Evolutionary conservation across 53 echinoderm and acorn worm genomes (phyloP).

Genomic region (Henricia sp.): DNA sequence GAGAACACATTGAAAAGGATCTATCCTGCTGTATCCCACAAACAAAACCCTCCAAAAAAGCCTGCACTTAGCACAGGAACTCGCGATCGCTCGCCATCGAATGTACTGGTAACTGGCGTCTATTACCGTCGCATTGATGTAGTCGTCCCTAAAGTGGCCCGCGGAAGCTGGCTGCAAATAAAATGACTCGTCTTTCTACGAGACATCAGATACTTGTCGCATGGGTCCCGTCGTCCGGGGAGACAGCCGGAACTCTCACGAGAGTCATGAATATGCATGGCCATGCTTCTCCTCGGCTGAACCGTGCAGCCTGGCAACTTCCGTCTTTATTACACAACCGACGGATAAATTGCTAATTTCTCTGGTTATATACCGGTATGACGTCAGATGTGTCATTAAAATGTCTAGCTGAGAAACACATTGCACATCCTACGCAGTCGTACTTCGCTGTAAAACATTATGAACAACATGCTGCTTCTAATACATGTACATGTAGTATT

Average conservation of each 20-base stretch:
- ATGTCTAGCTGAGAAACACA: no score
- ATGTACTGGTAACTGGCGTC: no score
- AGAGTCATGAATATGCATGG: slow-evolving; percentile 36
- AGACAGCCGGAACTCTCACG: not conserved
- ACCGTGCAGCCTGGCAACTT: slow-evolving; percentile 34
- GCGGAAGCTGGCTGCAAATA: slow-evolving; percentile 5
- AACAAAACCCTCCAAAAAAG: not conserved
- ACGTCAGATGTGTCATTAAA: no score
- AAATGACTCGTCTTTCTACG: slow-evolving; percentile 26
- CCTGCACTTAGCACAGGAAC: not conserved
- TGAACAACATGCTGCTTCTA: no score
- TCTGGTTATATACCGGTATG: no score
- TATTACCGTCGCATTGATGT: not conserved
- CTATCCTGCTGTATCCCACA: not conserved
- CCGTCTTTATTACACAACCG: slow-evolving; percentile 37
- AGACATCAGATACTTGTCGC: slow-evolving; percentile 5
- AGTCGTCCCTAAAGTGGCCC: slow-evolving; percentile 14
- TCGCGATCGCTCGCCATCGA: no score
- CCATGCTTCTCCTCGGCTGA: slow-evolving; percentile 19
- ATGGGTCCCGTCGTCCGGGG: not conserved
- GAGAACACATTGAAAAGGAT: no score
- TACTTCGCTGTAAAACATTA: no score
- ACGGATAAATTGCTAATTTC: slow-evolving; percentile 13
- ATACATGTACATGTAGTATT: no score
- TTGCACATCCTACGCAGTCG: no score